Base-by-base conservation (phyloP, 2,888 invertebrate species). In the Pelosia muscerda region DNA sequence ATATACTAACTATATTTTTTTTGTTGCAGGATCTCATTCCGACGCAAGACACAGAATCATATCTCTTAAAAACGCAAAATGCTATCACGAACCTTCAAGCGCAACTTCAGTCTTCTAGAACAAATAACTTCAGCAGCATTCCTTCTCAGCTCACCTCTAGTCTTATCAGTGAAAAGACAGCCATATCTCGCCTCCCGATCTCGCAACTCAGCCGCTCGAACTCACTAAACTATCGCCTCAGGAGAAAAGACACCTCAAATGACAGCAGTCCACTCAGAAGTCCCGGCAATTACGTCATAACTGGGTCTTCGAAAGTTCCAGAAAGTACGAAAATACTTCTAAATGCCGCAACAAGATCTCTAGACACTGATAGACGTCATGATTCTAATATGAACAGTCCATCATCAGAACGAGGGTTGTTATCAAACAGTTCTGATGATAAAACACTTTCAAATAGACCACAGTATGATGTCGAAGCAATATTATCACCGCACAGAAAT, bases 21-120 rank as follows among this genome's bases (percentile, higher is more conserved):
- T 59, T 90, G 89, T 94, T 92, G 42, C 93, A 95, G 95, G 95
- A 95, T 69, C 88, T 95, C 55, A 95, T 95, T 58, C 95, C 95
- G 28, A 78, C 88, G 0, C 95, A 94, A 85, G 95, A 95, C 72
- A 95, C 96, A 0, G 96, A 95, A 77, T 88, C 95, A 1, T 96
- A 96, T 75, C 89, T 96, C 19, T 91, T 95, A 53, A 96, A 95
- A 80, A 96, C 96, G 0, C 96, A 96, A 81, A 96, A 95, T 78
- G 96, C 95, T 0, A 96, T 96, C 78, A 95, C 95, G 49, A 95
- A 95, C 74, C 90, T 96, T 26, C 96, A 96, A 88, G 96, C 96
- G 53, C 95, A 96, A 72, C 90, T 96, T 19, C 92, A 94, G 60
- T 90, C 94, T 2, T 90, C 93, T 1, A 85, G 88, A 57, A 88